Percentiles rank a stretch among this genome's conserved stretches.
Conservation (phyloP, 1,140 invertebrate genomes). For the Diabrotica virgifera region DNA sequence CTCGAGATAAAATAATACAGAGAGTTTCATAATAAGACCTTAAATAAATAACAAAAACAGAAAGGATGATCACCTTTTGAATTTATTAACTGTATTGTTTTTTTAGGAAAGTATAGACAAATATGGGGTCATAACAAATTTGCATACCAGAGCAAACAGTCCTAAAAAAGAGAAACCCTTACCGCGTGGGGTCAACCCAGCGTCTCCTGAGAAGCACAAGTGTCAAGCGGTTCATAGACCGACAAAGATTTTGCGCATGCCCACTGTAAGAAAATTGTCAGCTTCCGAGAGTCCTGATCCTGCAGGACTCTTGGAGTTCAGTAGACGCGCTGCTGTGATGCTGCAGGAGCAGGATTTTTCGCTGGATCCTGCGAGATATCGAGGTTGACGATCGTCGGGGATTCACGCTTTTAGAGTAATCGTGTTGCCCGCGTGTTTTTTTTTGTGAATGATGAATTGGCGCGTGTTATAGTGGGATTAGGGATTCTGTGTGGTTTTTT, state of each 20-base stretch:
- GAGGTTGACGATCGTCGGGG: background rate
- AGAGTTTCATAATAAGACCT: no score
- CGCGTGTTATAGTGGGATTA: background rate
- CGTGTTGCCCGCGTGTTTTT: no score
- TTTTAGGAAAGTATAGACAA: no score
- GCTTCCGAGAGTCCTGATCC: background rate
- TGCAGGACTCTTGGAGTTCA: background rate
- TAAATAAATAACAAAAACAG: no score
- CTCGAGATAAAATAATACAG: no score
- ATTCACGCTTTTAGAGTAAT: no score
- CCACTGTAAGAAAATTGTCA: background rate
- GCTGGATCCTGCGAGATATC: background rate
- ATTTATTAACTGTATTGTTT: no score
- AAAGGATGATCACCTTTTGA: no score
- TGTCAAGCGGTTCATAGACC: background rate
- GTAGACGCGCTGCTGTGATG: background rate
- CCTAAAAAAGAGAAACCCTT: background rate
- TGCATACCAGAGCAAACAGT: no score
- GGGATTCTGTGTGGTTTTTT: background rate
- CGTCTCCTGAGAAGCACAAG: conserved; percentile 1
- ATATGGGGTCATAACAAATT: no score
- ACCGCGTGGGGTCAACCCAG: background rate
- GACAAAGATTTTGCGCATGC: background rate
- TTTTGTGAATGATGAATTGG: no score
- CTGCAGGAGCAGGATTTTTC: background rate